Evolutionary conservation across 2,113 vertebrate genomes (phyloP).

Genomic region (Phylloscopus trochiloides): DNA sequence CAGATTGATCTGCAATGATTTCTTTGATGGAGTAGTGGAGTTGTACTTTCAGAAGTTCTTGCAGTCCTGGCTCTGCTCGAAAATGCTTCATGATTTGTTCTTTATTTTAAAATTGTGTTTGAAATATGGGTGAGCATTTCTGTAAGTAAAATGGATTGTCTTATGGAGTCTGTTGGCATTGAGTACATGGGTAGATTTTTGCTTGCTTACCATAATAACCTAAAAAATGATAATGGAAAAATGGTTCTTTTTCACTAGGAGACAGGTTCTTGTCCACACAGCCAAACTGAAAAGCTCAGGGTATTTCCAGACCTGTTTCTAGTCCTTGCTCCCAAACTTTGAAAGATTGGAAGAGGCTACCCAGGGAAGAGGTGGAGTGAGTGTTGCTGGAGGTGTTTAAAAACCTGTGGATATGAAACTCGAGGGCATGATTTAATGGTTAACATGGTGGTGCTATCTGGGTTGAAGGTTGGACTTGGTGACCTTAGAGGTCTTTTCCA

Average conservation of each 20-base stretch:
- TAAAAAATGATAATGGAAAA: not conserved
- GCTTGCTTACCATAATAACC: not conserved
- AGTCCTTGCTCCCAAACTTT: not conserved
- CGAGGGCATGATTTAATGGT: fast-evolving
- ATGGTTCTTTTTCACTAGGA: not conserved
- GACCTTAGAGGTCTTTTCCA: not conserved
- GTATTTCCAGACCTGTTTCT: not conserved
- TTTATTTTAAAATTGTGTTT: not conserved
- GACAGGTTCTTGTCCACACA: not conserved
- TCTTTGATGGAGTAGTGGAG: not conserved
- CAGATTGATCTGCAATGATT: not conserved
- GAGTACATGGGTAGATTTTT: not conserved
- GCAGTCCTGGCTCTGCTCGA: not conserved
- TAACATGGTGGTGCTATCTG: not conserved
- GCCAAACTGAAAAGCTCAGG: not conserved
- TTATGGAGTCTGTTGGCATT: not conserved
- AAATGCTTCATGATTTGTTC: not conserved
- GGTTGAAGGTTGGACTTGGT: not conserved
- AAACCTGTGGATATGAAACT: not conserved
- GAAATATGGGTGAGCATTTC: fast-evolving
- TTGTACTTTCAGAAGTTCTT: not conserved
- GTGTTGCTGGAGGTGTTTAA: not conserved
- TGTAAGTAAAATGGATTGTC: not conserved
- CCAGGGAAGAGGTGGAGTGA: not conserved
- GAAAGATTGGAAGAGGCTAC: not conserved